Conservation (phyloP, 2,888 invertebrate species). For the Scaptomyza parva region DNA sequence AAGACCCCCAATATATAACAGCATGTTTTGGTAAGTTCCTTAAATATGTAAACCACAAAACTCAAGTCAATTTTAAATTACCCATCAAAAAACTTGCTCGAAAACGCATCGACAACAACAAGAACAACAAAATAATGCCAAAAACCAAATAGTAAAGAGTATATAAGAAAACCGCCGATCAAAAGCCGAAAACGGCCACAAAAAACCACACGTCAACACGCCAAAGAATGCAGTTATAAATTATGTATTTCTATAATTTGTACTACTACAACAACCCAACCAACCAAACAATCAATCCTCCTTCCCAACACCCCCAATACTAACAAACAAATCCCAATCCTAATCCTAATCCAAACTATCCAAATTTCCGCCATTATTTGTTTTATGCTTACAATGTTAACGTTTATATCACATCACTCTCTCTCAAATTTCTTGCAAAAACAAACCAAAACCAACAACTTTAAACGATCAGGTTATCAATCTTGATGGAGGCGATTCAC, state of each 20-base stretch:
- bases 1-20: conserved; percentile 80
- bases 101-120: conserved; percentile 57
- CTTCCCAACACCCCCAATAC: not conserved
- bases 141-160: conserved; percentile 44
- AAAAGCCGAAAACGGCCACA: conserved; percentile 40
- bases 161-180: conserved; percentile 37
- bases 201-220: conserved; percentile 84
- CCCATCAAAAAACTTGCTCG: conserved; percentile 67
- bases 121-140: conserved; percentile 40
- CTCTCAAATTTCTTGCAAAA: conserved; percentile 67
- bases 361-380: conserved; percentile 48
- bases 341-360: conserved; percentile 1
- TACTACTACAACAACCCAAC: conserved; percentile 20
- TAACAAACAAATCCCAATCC: conserved; percentile 8
- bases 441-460: conserved; percentile 44
- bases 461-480: conserved; percentile 83
- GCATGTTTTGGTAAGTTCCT: conserved; percentile 84
- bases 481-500: conserved; percentile 87
- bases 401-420: conserved; percentile 73
- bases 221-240: conserved; percentile 69
- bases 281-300: not conserved
- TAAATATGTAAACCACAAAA: conserved; percentile 65
- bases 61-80: conserved; percentile 52
- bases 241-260: conserved; percentile 46
- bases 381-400: conserved; percentile 67